Conservation (phyloP, 2,797 vertebrate species). For the Rhinogobio ventralis region DNA sequence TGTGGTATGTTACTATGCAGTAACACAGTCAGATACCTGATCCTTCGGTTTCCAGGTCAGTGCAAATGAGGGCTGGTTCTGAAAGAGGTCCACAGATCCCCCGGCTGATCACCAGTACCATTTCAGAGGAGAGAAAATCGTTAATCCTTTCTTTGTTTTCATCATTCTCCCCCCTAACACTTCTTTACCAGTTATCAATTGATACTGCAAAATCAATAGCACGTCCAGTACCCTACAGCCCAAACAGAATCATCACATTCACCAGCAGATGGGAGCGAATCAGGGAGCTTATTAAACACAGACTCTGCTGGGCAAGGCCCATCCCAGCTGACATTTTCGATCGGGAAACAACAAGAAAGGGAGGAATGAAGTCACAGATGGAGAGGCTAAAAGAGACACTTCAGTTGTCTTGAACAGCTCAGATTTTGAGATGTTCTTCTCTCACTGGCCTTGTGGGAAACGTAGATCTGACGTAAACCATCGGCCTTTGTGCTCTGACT, state of each 20-base stretch:
- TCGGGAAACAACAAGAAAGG: conserved; percentile 35
- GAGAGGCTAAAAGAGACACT: background rate
- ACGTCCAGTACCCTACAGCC: conserved; percentile 42
- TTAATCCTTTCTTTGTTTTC: conserved; percentile 58
- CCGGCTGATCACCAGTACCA: conserved; percentile 8
- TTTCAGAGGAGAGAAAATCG: conserved; percentile 43
- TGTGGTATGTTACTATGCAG: background rate
- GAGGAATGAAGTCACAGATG: background rate
- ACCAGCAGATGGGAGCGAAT: conserved; percentile 46
- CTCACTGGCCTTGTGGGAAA: conserved; percentile 4
- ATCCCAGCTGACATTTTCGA: conserved; percentile 32
- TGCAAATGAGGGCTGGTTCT: conserved; percentile 16
- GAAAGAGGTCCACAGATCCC: background rate
- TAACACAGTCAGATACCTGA: background rate
- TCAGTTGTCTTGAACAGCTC: background rate
- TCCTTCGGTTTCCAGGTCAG: conserved; percentile 7
- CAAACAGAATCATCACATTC: conserved; percentile 59
- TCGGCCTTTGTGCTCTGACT: background rate
- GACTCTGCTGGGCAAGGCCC: conserved; percentile 32
- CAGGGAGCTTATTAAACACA: conserved; percentile 55
- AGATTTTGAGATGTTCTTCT: conserved; percentile 4
- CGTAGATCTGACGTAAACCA: conserved; percentile 1
- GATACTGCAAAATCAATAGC: conserved; percentile 56
- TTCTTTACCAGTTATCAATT: conserved; percentile 47
- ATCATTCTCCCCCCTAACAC: conserved; percentile 37